Evolutionary conservation across 2,888 invertebrate species (phyloP).

Genomic region (Isoperla grammatica): DNA sequence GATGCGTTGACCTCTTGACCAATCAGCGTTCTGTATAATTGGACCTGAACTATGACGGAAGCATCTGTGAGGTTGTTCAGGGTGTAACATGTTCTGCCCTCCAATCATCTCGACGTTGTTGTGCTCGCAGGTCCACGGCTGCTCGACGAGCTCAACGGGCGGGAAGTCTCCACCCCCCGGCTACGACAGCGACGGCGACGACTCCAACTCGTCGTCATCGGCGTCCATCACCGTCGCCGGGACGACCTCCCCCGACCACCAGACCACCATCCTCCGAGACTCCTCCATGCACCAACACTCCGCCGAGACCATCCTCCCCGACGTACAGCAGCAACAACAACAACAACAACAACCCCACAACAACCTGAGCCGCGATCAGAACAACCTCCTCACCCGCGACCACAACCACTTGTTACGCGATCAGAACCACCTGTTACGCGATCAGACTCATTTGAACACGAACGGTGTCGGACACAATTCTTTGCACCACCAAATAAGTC

Average conservation of each 20-base stretch:
- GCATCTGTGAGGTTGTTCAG: too few species aligned
- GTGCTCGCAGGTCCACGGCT: constrained; percentile 54
- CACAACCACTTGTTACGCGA: too few species aligned
- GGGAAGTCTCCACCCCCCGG: constrained; percentile 65
- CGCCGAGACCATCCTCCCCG: constrained; percentile 35
- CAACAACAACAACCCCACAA: too few species aligned
- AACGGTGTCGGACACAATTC: too few species aligned
- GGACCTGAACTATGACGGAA: too few species aligned
- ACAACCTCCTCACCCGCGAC: constrained; percentile 18
- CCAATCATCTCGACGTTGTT: too few species aligned
- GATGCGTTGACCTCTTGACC: too few species aligned
- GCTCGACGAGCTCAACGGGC: constrained; percentile 46
- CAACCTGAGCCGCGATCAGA: too few species aligned
- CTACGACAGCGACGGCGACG: constrained; percentile 86
- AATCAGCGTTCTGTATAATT: too few species aligned
- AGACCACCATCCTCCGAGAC: constrained; percentile 31
- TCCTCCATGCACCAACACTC: constrained; percentile 9
- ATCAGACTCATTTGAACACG: not conserved
- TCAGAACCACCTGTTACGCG: not conserved
- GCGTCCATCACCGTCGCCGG: constrained; percentile 61
- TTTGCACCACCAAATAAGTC: not conserved
- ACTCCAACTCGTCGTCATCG: constrained; percentile 63
- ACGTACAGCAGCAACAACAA: too few species aligned
- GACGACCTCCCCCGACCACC: constrained; percentile 31
- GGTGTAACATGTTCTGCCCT: too few species aligned